Conservation (phyloP, 23 tunicate genomes). For the Diplosoma virens region DNA sequence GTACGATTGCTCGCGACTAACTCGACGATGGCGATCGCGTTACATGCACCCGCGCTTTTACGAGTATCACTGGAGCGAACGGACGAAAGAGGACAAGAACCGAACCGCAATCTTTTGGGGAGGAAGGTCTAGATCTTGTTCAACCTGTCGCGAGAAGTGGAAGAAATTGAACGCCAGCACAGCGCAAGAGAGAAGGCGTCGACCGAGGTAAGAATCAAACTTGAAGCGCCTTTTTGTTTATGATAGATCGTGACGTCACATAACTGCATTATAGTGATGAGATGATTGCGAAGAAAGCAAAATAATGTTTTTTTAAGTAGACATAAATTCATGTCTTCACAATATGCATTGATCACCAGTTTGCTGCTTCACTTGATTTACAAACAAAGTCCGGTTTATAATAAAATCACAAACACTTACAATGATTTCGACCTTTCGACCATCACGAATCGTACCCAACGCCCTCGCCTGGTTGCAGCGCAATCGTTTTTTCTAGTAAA, state of each 20-base stretch:
- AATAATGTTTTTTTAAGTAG: no score
- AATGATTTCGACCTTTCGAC: no score
- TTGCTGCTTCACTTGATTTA: no score
- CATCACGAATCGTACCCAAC: no score
- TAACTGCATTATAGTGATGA: no score
- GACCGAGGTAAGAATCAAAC: conserved; percentile 20
- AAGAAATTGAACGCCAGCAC: neutral
- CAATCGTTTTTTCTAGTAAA: no score
- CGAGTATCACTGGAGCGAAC: conserved; percentile 49
- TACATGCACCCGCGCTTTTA: conserved; percentile 3
- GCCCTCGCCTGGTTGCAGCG: no score
- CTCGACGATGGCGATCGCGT: conserved; percentile 5
- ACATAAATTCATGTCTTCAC: neutral
- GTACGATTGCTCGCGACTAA: neutral
- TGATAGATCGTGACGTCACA: no score
- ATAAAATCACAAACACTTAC: no score
- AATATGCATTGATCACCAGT: neutral
- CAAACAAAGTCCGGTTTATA: no score
- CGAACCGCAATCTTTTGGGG: neutral
- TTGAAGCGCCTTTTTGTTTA: no score
- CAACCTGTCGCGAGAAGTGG: conserved; percentile 37
- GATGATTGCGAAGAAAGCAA: no score
- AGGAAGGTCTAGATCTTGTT: conserved; percentile 2
- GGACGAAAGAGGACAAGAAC: conserved; percentile 36
- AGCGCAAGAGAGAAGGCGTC: conserved; percentile 9